A percentile compares a stretch with the other conserved stretches of the same genome.
Evolutionary conservation across 2,797 vertebrate species (phyloP).

Genomic region (Sphaeramia orbicularis): DNA sequence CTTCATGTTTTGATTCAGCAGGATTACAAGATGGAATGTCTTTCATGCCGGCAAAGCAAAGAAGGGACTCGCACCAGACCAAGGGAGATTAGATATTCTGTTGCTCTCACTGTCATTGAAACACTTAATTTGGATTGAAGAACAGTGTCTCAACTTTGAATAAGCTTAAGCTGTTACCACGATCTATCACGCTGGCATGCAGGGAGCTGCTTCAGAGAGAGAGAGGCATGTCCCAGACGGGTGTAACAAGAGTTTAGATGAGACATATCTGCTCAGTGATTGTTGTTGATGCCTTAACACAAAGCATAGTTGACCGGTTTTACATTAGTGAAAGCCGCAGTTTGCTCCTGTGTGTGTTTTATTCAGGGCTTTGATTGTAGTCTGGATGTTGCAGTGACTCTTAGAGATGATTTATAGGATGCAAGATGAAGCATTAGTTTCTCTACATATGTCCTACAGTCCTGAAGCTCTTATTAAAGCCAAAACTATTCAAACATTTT

Average conservation of each 20-base stretch:
- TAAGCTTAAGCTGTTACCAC: not conserved
- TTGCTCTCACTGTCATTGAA: conserved; percentile 15
- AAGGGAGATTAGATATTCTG: conserved; percentile 4
- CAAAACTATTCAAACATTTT: no score
- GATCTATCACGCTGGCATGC: conserved; percentile 1
- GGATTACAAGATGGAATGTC: conserved; percentile 20
- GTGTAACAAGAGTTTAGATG: conserved; percentile 3
- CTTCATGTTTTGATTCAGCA: conserved; percentile 18
- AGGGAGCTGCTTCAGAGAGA: conserved; percentile 8
- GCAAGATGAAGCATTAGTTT: no score
- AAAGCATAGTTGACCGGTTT: not conserved
- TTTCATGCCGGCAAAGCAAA: conserved; percentile 12
- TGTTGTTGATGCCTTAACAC: not conserved
- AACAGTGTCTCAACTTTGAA: conserved; percentile 6
- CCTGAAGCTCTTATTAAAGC: no score
- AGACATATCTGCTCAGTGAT: conserved; percentile 3
- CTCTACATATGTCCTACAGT: no score
- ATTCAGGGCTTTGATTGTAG: not conserved
- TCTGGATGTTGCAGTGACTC: no score
- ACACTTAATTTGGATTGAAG: conserved; percentile 5
- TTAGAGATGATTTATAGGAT: no score
- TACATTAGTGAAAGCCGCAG: not conserved
- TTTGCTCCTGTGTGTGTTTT: not conserved
- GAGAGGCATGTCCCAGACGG: conserved; percentile 3
- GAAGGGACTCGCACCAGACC: conserved; percentile 20